These are phyloP conservation scores for Eulemur mongoz DNA, from an alignment of 2,797 vertebrate species.

Conservation along the genomic window DNA sequence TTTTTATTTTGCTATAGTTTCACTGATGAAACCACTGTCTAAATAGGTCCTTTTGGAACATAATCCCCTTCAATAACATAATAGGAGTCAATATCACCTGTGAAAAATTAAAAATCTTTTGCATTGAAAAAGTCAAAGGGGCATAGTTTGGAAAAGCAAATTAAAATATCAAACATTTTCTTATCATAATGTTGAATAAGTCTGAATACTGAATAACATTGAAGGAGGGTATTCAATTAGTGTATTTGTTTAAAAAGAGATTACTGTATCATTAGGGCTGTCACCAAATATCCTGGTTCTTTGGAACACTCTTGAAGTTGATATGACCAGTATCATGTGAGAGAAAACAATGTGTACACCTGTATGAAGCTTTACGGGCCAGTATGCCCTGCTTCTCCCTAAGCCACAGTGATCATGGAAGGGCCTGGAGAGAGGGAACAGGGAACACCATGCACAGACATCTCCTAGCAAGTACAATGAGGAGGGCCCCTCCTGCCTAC, in stretches of 20 bases:
- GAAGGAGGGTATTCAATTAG: background rate
- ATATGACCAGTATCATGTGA: background rate
- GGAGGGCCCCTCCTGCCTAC: background rate
- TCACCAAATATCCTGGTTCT: background rate
- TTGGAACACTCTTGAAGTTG: background rate
- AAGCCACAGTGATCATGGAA: background rate
- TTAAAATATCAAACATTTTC: constrained; percentile 8
- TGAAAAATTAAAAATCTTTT: background rate
- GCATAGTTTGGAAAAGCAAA: background rate
- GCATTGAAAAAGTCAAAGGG: background rate
- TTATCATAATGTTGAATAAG: background rate
- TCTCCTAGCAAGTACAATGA: background rate
- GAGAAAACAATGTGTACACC: background rate
- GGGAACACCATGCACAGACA: accelerated
- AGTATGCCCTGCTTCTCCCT: background rate
- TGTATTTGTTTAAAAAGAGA: background rate
- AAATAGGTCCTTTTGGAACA: background rate
- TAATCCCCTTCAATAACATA: background rate
- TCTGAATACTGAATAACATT: background rate
- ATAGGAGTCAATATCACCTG: background rate
- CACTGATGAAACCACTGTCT: background rate
- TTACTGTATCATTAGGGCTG: background rate
- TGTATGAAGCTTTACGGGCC: background rate
- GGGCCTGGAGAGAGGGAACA: background rate
- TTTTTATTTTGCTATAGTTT: background rate